Base-by-base conservation (phyloP, 1,140 invertebrate species). In the Linepithema humile region DNA sequence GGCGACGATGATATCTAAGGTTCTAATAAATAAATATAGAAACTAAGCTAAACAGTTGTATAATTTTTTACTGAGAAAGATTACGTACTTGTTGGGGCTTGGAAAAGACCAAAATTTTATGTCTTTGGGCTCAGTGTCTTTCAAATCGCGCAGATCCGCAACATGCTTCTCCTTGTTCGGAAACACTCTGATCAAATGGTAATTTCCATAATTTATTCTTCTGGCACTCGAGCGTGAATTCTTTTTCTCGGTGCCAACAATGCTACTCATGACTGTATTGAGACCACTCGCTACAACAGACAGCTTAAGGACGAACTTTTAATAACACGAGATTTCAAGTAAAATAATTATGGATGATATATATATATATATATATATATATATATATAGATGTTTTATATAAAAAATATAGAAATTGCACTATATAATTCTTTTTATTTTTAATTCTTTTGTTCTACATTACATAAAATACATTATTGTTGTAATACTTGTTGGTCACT, bases 1-100 rank as follows among this genome's bases (percentile, higher is more conserved):
- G 1, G 97, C 95, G 23, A 97, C 95, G 29, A 98, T 94, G 1
- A 97, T 92, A 89, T 98, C 97, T 0, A 96, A 96, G 23, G 96
- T 95, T 45, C 96, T 97, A 32, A 32, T 4, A 5, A 20, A 60
- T 53, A 10, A 0, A 3, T 3, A 2, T n/a, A 40, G 0, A 48
- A 59, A 20, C 45, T 57, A 40, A 20, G 5, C 20, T 4, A 5
- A 20, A 60, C 45, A 10, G 0, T 1, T 3, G 1, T n/a, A 40
- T 0, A 48, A 59, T 17, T 26, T 5, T 9, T 17, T n/a, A n/a
- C n/a, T n/a, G n/a, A n/a, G 20, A 55, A 5, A 6, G 35, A 26
- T 35, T 17, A n/a, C 38, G 0, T 40, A 89, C 94, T 89, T 93
- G 53, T 94, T 92, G 3, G 83, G 83, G 9, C 88, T 89, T 0